Evolutionary conservation across 2,797 vertebrate genomes (phyloP), one percentile per base, ranked within the genome.

Genomic region (Mustela erminea): DNA sequence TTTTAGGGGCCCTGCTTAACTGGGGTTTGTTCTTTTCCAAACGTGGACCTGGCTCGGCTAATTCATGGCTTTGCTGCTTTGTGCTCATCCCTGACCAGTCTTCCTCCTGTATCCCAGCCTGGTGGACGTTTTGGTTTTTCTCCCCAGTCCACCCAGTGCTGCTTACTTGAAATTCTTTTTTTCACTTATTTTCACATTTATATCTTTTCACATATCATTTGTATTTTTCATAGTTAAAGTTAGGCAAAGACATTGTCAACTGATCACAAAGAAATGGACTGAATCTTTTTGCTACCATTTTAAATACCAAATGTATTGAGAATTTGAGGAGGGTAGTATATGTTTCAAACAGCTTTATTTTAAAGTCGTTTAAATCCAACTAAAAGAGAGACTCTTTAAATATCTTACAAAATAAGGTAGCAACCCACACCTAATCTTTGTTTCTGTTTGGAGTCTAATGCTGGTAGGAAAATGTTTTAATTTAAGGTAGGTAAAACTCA

Each of bases 151-250:
- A 38, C 49, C 11, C 13, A 94, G 1, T 68, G 60, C 23, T 68
- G 25, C 23, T 91, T 82, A 10, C 66, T 82, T 89, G n/a, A 87
- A 58, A 29, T n/a, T 7, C 13, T 13, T 9, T 81, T 78, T 78
- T 54, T 43, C 32, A 95, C 52, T 41, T 92, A 10, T 64, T 87
- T 96, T 91, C 15, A 41, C 17, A 12, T 52, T 80, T 56, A 52
- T 68, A 75, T 52, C 29, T 88, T 96, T 88, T 87, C 52, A 77
- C 29, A 62, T 80, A 66, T 66, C 38, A 70, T 56, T 43, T 91
- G 0, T 96, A 9, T 87, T 96, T 90, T 96, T 93, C 41, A 7
- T 88, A 84, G 41, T 91, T 97, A 60, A 96, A 90, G 87, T 93
- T 52, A 32, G 7, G 52, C 62, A 56, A 81, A 82, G 74, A 62